Conservation (phyloP, 2,888 invertebrate genomes). For the Agrilus biguttatus region DNA sequence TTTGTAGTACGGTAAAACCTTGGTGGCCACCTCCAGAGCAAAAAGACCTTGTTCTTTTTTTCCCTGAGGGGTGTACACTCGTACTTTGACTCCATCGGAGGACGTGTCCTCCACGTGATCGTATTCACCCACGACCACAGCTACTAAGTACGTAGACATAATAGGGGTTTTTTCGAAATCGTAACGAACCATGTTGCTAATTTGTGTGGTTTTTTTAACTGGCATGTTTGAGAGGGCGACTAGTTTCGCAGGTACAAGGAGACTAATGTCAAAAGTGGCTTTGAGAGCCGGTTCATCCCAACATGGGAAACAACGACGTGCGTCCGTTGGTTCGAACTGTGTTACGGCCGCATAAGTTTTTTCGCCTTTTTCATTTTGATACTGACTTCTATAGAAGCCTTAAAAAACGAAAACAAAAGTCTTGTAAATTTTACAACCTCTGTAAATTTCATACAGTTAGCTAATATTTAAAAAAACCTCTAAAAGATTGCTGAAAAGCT, state of each 20-base stretch:
- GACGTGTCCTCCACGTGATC: constrained; percentile 79
- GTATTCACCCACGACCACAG: constrained; percentile 86
- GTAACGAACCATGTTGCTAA: constrained; percentile 14
- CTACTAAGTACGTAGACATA: constrained; percentile 92
- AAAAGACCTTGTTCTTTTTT: constrained; percentile 85
- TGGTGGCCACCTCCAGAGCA: constrained; percentile 78
- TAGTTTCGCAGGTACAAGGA: constrained; percentile 64
- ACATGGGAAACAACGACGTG: constrained; percentile 87
- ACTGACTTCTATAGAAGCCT: constrained; percentile 64
- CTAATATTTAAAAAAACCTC: too few species aligned
- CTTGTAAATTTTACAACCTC: not conserved
- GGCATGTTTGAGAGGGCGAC: constrained; percentile 91
- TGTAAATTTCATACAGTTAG: too few species aligned
- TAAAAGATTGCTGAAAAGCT: too few species aligned
- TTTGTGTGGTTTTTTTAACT: constrained; percentile 28
- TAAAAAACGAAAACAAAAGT: constrained; percentile 27
- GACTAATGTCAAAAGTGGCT: constrained; percentile 80
- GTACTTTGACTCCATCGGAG: constrained; percentile 62
- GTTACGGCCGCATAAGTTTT: constrained; percentile 76
- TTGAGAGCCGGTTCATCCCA: constrained; percentile 97
- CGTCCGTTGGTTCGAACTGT: constrained; percentile 82
- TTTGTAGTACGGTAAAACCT: constrained; percentile 84
- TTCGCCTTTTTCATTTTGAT: constrained; percentile 54
- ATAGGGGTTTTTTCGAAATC: constrained; percentile 74
- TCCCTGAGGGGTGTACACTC: constrained; percentile 74